Percentiles rank a stretch among this genome's conserved stretches.
These are phyloP conservation scores for Phasia obesa DNA, from an alignment of 2,888 invertebrate species.

Conservation along the genomic window DNA sequence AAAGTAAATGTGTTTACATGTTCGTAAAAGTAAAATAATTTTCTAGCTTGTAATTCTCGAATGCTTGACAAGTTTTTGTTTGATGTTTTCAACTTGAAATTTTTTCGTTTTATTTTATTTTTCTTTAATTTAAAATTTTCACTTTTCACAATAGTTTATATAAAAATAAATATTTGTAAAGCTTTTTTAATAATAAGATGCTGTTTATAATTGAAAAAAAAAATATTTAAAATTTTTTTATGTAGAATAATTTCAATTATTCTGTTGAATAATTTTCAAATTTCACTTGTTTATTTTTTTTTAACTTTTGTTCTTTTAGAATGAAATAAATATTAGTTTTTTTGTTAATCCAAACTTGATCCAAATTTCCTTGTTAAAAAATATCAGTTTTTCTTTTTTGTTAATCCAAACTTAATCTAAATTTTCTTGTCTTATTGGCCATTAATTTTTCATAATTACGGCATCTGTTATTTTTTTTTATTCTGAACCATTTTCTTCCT, in stretches of 20 bases:
- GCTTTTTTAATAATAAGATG: too few relatives aligned
- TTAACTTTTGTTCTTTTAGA: not conserved
- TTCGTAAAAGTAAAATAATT: not conserved
- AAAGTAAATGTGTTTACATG: conserved; percentile 9
- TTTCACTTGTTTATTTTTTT: not conserved
- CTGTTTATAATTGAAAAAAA: too few relatives aligned
- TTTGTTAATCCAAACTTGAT: not conserved
- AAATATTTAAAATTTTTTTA: too few relatives aligned
- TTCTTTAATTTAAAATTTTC: not conserved
- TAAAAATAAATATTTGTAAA: too few relatives aligned
- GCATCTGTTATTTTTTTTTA: not conserved
- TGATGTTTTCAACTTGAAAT: too few relatives aligned
- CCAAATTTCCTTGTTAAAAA: not conserved
- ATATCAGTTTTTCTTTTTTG: not conserved
- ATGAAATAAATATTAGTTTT: not conserved
- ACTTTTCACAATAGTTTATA: not conserved
- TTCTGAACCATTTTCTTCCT: conserved; percentile 33
- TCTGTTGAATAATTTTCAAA: too few relatives aligned
- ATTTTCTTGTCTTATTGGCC: not conserved
- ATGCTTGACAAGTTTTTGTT: not conserved
- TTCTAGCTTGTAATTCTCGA: conserved; percentile 12
- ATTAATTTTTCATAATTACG: conserved; percentile 10
- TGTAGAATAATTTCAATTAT: too few relatives aligned
- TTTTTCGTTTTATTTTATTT: not conserved
- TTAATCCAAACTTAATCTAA: not conserved